phyloP scores from a whole-genome alignment of 2,888 invertebrate species.

The Clunio marinus region DNA sequence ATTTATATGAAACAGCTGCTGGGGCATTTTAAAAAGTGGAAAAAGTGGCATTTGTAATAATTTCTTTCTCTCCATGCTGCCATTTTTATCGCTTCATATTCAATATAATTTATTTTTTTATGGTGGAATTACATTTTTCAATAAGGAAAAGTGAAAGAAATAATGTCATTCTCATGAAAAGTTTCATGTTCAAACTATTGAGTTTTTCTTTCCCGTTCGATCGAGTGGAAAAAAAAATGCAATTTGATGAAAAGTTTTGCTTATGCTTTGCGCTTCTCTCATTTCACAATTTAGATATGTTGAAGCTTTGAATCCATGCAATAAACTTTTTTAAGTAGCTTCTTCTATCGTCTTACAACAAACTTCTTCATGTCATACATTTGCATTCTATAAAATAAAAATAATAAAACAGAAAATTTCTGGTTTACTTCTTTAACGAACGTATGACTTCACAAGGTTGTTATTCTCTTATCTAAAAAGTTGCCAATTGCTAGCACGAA shows the following conservation, averaged over 20 bases:
- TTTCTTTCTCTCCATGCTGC: not conserved
- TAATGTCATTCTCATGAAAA: conserved; percentile 25
- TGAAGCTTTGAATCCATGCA: not conserved
- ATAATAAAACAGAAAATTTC: too few relatives aligned
- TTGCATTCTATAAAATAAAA: too few relatives aligned
- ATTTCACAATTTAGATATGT: not conserved
- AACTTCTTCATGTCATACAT: conserved; percentile 2
- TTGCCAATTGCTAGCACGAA: too few relatives aligned
- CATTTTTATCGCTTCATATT: conserved; percentile 5
- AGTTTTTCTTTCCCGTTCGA: not conserved
- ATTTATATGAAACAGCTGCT: conserved; percentile 35
- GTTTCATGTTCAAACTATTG: conserved; percentile 4
- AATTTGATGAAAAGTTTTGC: conserved; percentile 13
- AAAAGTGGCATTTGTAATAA: conserved; percentile 16
- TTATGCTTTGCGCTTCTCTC: not conserved
- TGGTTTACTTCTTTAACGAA: too few relatives aligned
- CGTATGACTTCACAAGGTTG: too few relatives aligned
- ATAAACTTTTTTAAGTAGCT: not conserved
- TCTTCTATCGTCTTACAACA: conserved; percentile 4
- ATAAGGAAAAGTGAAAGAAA: too few relatives aligned
- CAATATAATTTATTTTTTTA: conserved; percentile 19
- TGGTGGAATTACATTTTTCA: conserved; percentile 20
- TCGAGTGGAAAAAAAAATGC: conserved; percentile 10
- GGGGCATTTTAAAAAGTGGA: conserved; percentile 6
- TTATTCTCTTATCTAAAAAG: too few relatives aligned